Evolutionary conservation across 2,113 vertebrate species (phyloP).

Genomic region (Leptodactylus fuscus): DNA sequence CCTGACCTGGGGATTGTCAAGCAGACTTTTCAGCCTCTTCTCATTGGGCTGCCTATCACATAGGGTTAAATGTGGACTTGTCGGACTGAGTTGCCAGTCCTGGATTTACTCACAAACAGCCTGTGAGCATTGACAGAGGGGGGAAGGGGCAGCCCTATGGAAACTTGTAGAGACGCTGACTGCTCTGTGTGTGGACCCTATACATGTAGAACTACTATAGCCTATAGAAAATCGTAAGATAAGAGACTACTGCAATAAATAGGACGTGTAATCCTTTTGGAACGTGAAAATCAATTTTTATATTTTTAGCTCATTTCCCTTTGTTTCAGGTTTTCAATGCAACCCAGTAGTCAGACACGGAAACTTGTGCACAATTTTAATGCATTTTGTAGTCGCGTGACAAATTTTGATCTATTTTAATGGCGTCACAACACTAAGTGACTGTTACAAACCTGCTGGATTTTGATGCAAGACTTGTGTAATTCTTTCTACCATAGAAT

Average conservation of each 20-base stretch:
- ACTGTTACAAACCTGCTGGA: too few relatives aligned
- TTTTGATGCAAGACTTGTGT: too few relatives aligned
- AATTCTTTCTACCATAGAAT: too few relatives aligned
- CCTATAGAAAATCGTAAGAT: not conserved
- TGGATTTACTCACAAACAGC: slow-evolving; percentile 49
- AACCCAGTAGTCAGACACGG: too few relatives aligned
- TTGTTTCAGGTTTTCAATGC: too few relatives aligned
- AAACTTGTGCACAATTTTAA: too few relatives aligned
- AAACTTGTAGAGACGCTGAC: not conserved
- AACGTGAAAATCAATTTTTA: not conserved
- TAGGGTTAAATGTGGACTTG: slow-evolving; percentile 41
- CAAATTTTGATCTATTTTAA: too few relatives aligned
- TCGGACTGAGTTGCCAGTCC: slow-evolving; percentile 23
- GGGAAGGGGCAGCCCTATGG: slow-evolving; percentile 33
- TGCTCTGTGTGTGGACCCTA: not conserved
- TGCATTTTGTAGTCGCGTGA: too few relatives aligned
- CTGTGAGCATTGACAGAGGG: slow-evolving; percentile 40
- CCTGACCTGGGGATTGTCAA: slow-evolving; percentile 29
- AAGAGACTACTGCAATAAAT: not conserved
- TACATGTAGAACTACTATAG: not conserved
- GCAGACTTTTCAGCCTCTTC: not conserved
- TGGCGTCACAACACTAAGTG: too few relatives aligned
- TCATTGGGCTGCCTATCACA: not conserved
- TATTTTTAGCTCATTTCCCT: not conserved
- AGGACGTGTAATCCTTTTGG: not conserved